Percentiles rank a stretch among this genome's conserved stretches.
Evolutionary conservation across 2,113 vertebrate species (phyloP).

Genomic region (Tautogolabrus adspersus): DNA sequence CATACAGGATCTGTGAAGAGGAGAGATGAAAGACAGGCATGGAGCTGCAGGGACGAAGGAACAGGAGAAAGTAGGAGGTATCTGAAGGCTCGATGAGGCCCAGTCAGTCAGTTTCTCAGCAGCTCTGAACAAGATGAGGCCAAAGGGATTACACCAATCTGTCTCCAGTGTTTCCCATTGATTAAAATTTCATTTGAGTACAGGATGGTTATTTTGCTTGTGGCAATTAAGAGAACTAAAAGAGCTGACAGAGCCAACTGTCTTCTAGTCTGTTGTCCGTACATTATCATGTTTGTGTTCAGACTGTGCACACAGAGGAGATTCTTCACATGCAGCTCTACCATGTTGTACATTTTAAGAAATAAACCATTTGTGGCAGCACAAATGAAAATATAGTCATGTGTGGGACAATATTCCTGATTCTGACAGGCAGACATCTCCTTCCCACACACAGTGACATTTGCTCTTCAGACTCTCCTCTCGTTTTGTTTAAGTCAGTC

Average conservation of each 20-base stretch:
- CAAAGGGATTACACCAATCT: not conserved
- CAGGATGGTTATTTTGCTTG: not conserved
- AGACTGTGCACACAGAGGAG: no score
- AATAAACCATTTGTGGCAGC: no score
- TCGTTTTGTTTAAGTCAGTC: no score
- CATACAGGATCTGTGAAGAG: slow-evolving; percentile 14
- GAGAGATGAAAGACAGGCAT: not conserved
- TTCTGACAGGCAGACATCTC: no score
- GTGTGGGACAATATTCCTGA: no score
- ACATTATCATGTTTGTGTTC: no score
- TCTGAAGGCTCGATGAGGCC: not conserved
- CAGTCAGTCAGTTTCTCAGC: not conserved
- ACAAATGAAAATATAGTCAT: no score
- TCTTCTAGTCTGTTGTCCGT: not conserved
- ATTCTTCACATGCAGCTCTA: no score
- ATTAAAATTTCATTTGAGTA: not conserved
- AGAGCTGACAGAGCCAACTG: not conserved
- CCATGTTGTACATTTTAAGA: no score
- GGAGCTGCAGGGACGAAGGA: not conserved
- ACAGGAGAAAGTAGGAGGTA: not conserved
- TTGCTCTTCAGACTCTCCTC: no score
- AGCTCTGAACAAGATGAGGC: not conserved
- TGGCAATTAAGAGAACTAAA: not conserved
- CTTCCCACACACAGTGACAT: no score
- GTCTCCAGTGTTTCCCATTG: slow-evolving; percentile 1